Conservation (phyloP, 2,113 vertebrate species). For the Parus major region DNA sequence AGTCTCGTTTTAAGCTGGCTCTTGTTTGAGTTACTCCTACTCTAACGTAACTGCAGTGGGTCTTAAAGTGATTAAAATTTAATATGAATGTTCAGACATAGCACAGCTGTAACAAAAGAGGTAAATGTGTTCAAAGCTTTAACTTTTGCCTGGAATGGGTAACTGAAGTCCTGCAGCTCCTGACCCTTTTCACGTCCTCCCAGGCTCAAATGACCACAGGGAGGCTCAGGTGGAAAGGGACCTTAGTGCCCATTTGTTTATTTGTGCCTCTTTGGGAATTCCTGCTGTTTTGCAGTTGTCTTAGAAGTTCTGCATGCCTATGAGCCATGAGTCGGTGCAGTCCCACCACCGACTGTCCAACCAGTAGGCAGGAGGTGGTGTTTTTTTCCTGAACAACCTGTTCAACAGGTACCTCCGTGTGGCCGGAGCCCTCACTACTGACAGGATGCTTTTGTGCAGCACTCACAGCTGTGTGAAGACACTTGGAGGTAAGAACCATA, state of each 20-base stretch:
- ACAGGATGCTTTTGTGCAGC: neutral
- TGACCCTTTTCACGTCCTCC: neutral
- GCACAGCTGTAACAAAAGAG: neutral
- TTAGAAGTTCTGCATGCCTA: neutral
- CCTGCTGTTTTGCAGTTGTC: neutral
- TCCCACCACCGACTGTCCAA: neutral
- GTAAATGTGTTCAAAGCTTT: neutral
- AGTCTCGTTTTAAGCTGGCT: neutral
- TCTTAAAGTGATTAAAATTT: conserved; percentile 53
- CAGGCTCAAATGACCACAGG: neutral
- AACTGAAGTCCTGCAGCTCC: neutral
- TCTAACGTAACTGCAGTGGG: neutral
- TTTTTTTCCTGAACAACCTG: neutral
- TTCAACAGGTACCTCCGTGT: neutral
- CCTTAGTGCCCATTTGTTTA: neutral
- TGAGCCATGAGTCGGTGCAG: neutral
- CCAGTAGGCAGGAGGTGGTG: neutral
- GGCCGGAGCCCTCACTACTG: neutral
- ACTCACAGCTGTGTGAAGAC: neutral
- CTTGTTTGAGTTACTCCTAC: neutral
- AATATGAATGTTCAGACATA: neutral
- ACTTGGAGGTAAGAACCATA: neutral
- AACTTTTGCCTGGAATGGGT: neutral
- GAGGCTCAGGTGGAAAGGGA: neutral
- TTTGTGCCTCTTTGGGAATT: neutral